Evolutionary conservation across 2,888 invertebrate genomes (phyloP).

Genomic region (Clivina fossor): DNA sequence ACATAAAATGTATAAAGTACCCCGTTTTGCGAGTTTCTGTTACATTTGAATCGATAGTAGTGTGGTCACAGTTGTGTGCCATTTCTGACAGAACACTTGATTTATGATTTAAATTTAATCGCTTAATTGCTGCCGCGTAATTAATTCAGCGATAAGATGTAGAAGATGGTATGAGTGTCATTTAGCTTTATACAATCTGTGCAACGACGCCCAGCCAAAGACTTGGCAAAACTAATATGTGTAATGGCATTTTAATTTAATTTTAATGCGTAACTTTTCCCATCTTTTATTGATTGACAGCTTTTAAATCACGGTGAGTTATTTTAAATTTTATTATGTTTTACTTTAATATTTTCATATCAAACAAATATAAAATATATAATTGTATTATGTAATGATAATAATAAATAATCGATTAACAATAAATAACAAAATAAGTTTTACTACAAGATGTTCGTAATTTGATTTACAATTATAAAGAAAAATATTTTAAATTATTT

Average conservation of each 20-base stretch:
- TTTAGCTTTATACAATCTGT: conserved; percentile 17
- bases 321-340: no score
- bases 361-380: no score
- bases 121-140: conserved; percentile 32
- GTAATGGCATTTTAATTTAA: conserved; percentile 27
- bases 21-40: not conserved
- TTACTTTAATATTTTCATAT: no score
- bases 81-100: conserved; percentile 29
- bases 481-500: no score
- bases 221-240: conserved; percentile 25
- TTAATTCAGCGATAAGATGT: conserved; percentile 28
- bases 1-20: conserved; percentile 27
- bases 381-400: no score
- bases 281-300: not conserved
- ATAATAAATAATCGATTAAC: no score
- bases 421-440: no score
- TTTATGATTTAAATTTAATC: conserved; percentile 36
- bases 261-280: conserved; percentile 23
- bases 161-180: conserved; percentile 22
- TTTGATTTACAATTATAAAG: no score
- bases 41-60: conserved; percentile 25
- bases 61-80: conserved; percentile 31
- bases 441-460: no score
- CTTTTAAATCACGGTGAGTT: not conserved
- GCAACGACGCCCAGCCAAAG: conserved; percentile 15